Evolutionary conservation across 2,797 vertebrate species (phyloP), one percentile per base, ranked within the genome.

Genomic region (Pseudomugil gertrudae): DNA sequence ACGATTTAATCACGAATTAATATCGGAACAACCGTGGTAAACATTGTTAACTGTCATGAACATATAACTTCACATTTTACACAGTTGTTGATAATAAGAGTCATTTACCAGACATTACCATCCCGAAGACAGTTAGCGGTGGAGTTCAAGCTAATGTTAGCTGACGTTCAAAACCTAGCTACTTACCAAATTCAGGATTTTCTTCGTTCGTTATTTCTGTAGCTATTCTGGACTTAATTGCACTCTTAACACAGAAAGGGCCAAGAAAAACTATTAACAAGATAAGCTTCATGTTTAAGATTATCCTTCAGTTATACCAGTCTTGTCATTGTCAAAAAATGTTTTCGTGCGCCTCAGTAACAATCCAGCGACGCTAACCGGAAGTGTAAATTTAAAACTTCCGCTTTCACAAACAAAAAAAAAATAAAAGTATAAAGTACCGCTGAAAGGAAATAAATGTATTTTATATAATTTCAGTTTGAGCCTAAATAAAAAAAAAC

Each of bases 111-210:
- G 3, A 13, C 14, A 13, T 14, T 17, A 40, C 15, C 36, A 40
- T 27, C 5, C 1, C 0, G 2, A 54, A 45, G 1, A 32, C 27
- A 26, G 4, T 21, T 13, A 63, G 27, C 23, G 3, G 36, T 36
- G 17, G 23, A 15, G n/a, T 40, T 51, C 38, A 47, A 29, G 67
- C 69, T 81, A 72, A 40, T 38, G 52, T 59, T 81, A 83, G 76
- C 79, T 57, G 8, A 8, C 1, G 35, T 33, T 78, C 76, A 69
- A 66, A 38, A n/a, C 30, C 53, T 61, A 35, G 56, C 62, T 57
- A 80, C 89, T 92, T 54, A 94, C 93, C 90, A 5, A 93, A 85
- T 36, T 92, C 90, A 1, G 73, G 78, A 17, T 57, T 65, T 54
- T 85, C 74, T 76, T 92, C 83, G 19, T 32, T 67, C n/a, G 29